Evolutionary conservation across 2,797 vertebrate species (phyloP), one percentile per base, ranked within the genome.

Genomic region (Acanthornis magna): DNA sequence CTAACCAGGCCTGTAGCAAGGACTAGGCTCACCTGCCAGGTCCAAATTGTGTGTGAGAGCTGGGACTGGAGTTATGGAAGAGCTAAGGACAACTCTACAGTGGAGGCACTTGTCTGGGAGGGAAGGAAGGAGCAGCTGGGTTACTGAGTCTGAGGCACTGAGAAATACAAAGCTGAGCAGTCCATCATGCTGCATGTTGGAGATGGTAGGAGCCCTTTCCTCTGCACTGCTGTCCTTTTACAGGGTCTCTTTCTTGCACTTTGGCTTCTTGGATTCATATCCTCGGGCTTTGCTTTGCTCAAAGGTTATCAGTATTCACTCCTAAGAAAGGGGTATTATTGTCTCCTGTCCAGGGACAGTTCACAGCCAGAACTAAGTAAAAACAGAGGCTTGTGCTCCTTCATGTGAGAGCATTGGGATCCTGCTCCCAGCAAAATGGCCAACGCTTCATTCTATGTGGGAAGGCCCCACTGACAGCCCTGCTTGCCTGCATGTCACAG

Each of bases 101-200:
- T 1, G 10, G 45, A 78, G 12, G 47, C 63, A 12, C 8, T 15
- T 4, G 1, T 77, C 1, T 40, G 2, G 4, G 11, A 8, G 19
- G 30, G 17, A 75, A 76, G 36, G 40, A 68, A 38, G 38, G 38
- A 38, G 43, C 18, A 77, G 14, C 34, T 57, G 47, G 10, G 10
- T 66, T 74, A 23, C 50, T 48, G 60, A 73, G 12, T 29, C 16
- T 34, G 75, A 67, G 29, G 26, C 29, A 50, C 34, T 34, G 22
- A 86, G 13, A 81, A 88, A 48, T 15, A 53, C 42, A 32, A 68
- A 87, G 42, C 61, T 66, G 88, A 89, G n/a, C 26, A 61, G 34
- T 73, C 62, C n/a, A 76, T 22, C 27, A 26, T 5, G 20, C n/a
- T 61, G 30, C 32, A 30, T 7, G 4, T 7, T 36, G 19, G 30